Conservation (phyloP, 2,797 vertebrate species). For the Clarias fuscus region DNA sequence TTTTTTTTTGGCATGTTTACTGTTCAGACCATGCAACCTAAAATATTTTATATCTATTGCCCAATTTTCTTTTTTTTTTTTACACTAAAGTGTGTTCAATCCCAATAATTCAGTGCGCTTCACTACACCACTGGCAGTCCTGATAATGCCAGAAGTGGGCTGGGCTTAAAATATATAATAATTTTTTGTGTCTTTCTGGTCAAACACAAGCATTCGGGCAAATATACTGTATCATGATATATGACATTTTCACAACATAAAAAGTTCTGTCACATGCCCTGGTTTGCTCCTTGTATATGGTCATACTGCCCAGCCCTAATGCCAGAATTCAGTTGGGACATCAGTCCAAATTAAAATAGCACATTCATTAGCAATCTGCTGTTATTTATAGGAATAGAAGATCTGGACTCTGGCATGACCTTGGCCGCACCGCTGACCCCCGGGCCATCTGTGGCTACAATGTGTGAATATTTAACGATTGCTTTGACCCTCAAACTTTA, state of each 20-base stretch:
- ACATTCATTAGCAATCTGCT: background rate
- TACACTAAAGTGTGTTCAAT: conserved; percentile 69
- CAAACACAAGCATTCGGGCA: background rate
- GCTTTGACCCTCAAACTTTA: background rate
- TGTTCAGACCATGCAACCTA: background rate
- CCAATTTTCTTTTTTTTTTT: conserved; percentile 18
- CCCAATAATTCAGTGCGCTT: conserved; percentile 69
- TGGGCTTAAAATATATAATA: conserved; percentile 7
- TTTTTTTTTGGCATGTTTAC: background rate
- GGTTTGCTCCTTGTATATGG: background rate
- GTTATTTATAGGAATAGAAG: conserved; percentile 6
- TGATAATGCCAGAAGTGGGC: conserved; percentile 53
- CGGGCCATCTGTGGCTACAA: conserved; percentile 8
- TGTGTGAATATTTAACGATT: conserved; percentile 33
- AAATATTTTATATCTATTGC: background rate
- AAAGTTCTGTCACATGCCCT: background rate
- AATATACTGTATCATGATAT: background rate
- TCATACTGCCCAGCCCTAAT: background rate
- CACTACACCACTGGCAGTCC: conserved; percentile 60
- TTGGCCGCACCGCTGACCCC: conserved; percentile 19
- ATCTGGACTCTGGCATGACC: conserved; percentile 5
- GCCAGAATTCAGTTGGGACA: background rate
- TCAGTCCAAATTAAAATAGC: background rate
- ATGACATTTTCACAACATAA: background rate
- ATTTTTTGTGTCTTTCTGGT: background rate